Evolutionary conservation across 2,113 vertebrate genomes (phyloP).

Genomic region (Larimichthys crocea): DNA sequence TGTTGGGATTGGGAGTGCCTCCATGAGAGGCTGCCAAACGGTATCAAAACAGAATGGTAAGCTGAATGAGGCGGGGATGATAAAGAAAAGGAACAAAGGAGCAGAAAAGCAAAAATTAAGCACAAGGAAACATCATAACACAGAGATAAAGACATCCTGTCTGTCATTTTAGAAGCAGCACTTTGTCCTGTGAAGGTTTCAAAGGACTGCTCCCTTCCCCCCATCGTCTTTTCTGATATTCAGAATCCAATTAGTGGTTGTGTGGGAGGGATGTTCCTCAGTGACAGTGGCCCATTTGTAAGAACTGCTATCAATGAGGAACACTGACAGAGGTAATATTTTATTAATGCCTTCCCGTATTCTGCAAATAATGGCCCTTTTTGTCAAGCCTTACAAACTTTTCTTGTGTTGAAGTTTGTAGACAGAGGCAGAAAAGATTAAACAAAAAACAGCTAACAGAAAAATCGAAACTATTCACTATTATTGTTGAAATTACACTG

Average conservation of each 20-base stretch:
- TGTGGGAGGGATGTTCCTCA: slow-evolving; percentile 28
- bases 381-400: neutral
- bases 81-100: slow-evolving; percentile 10
- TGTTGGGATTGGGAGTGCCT: slow-evolving; percentile 13
- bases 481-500: neutral
- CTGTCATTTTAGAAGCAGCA: slow-evolving; percentile 22
- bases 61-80: neutral
- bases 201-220: slow-evolving; percentile 34
- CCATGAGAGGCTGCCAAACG: slow-evolving; percentile 48
- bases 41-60: slow-evolving; percentile 28
- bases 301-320: slow-evolving; percentile 42
- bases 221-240: slow-evolving; percentile 49
- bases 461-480: neutral
- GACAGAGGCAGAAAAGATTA: neutral
- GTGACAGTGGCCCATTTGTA: slow-evolving; percentile 55
- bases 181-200: slow-evolving; percentile 29
- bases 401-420: neutral
- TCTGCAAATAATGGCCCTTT: slow-evolving; percentile 22
- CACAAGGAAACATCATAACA: neutral
- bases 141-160: slow-evolving; percentile 13
- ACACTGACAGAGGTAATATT: slow-evolving; percentile 44
- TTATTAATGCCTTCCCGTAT: slow-evolving; percentile 51
- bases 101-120: neutral
- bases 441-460: neutral
- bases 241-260: slow-evolving; percentile 62